Percentiles rank a stretch among this genome's conserved stretches.
Evolutionary conservation across 2,888 invertebrate species (phyloP).

Genomic region (Nemotelus pantherinus): DNA sequence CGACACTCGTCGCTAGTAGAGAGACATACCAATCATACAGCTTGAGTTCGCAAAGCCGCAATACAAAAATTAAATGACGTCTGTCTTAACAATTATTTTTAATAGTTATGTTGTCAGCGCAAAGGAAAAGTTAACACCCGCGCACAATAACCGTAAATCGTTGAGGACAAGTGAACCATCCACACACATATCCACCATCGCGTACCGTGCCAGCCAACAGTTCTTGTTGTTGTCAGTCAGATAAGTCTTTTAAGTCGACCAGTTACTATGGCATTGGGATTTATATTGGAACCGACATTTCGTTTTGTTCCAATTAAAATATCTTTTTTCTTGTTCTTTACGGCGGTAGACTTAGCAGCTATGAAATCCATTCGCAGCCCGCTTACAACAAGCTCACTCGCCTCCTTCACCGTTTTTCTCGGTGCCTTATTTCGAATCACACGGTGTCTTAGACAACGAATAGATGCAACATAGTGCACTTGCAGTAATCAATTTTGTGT

Average conservation of each 20-base stretch:
- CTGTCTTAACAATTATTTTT: constrained; percentile 44
- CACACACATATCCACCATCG: constrained; percentile 9
- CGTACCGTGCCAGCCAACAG: neutral
- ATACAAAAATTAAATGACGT: constrained; percentile 14
- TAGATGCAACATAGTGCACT: constrained; percentile 1
- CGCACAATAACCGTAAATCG: constrained; percentile 40
- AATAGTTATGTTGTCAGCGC: constrained; percentile 37
- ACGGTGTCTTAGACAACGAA: neutral
- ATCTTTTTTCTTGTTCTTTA: constrained; percentile 10
- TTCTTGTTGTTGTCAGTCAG: constrained; percentile 22
- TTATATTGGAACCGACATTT: constrained; percentile 21
- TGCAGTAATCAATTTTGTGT: constrained; percentile 23
- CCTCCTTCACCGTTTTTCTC: too few species aligned
- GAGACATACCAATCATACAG: neutral
- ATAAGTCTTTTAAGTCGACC: constrained; percentile 23
- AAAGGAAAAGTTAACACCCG: constrained; percentile 39
- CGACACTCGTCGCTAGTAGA: neutral
- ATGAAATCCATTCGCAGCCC: neutral
- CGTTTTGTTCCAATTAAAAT: constrained; percentile 41
- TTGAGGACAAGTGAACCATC: constrained; percentile 39
- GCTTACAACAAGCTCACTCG: neutral
- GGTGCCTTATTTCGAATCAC: neutral
- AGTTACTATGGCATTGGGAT: constrained; percentile 12
- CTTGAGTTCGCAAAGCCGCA: too few species aligned
- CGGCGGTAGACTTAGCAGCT: neutral